Conservation (phyloP, 2,888 invertebrate genomes). For the Sialis lutaria region DNA sequence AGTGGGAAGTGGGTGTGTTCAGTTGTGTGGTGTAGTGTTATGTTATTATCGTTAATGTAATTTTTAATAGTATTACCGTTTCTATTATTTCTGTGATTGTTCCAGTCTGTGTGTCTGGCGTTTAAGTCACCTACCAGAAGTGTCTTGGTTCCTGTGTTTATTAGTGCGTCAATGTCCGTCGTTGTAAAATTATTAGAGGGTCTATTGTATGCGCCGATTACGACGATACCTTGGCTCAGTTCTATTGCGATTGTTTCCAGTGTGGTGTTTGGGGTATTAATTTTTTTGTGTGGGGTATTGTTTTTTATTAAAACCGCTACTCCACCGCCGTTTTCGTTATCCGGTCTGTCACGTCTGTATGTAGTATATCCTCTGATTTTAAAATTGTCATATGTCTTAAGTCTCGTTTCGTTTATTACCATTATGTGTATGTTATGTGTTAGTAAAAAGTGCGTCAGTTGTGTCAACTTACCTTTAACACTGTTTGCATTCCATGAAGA, state of each 20-base stretch:
- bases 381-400: no score
- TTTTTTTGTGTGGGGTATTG: no score
- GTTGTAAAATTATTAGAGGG: constrained; percentile 7
- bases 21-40: constrained; percentile 9
- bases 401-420: constrained; percentile 8
- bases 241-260: constrained; percentile 10
- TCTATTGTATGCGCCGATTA: constrained; percentile 2
- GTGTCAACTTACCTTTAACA: no score
- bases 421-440: background rate
- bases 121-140: background rate
- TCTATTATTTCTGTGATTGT: constrained; percentile 10
- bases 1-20: constrained; percentile 10
- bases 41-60: constrained; percentile 9
- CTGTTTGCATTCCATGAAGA: background rate
- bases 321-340: constrained; percentile 7
- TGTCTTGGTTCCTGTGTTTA: constrained; percentile 8
- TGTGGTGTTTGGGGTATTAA: background rate
- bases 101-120: constrained; percentile 3
- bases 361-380: constrained; percentile 9
- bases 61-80: constrained; percentile 7
- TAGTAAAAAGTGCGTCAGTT: background rate
- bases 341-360: constrained; percentile 9
- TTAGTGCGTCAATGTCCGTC: constrained; percentile 8
- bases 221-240: constrained; percentile 7
- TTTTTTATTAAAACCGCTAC: constrained; percentile 6